phyloP scores from a whole-genome alignment of 2,797 vertebrate genomes.

The Lepilemur septentrionalis region DNA sequence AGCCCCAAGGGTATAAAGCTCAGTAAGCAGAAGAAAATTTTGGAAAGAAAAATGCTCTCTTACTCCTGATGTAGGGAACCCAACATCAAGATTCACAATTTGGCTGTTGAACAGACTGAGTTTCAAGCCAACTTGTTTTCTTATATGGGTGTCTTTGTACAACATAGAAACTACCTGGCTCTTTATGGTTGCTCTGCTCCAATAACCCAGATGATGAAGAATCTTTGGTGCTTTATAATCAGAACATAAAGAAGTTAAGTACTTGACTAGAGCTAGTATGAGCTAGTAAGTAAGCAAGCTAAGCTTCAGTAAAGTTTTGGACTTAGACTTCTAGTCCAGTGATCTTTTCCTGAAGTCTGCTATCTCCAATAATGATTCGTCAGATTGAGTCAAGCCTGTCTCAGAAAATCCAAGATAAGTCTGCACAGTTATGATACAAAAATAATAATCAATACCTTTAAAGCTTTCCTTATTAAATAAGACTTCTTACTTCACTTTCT shows the following conservation, averaged over 20 bases:
- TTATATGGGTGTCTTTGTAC: neutral
- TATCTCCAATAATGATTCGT: neutral
- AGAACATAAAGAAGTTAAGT: neutral
- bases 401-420: neutral
- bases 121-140: neutral
- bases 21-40: neutral
- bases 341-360: neutral
- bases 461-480: neutral
- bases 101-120: neutral
- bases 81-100: neutral
- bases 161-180: neutral
- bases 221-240: neutral
- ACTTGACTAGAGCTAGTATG: neutral
- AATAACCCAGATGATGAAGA: neutral
- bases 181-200: neutral
- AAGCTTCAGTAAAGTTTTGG: neutral
- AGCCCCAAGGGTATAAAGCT: neutral
- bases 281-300: neutral
- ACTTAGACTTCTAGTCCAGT: neutral
- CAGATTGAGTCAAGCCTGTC: neutral
- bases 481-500: neutral
- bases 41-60: neutral
- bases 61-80: neutral
- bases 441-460: neutral
- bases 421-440: neutral